Evolutionary conservation across 2,797 vertebrate genomes (phyloP).

Genomic region (Morelia viridis): DNA sequence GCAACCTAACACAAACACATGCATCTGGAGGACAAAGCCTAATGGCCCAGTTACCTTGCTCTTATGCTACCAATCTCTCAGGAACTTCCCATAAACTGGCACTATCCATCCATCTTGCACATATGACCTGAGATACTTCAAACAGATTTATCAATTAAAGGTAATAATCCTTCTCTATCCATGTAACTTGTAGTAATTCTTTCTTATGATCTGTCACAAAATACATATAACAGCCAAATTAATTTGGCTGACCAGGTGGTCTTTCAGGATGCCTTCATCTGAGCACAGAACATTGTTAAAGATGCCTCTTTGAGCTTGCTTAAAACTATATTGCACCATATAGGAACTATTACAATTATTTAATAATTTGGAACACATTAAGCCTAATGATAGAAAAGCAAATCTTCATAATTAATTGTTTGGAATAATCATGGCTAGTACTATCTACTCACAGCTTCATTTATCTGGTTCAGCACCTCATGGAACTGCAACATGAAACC

Average conservation of each 20-base stretch:
- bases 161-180: conserved; percentile 40
- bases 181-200: conserved; percentile 33
- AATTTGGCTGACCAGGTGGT: conserved; percentile 40
- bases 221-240: conserved; percentile 34
- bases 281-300: conserved; percentile 23
- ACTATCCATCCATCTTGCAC: conserved; percentile 27
- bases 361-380: conserved; percentile 42
- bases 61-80: background rate
- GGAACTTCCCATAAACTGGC: conserved; percentile 43
- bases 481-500: background rate
- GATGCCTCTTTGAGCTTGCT: conserved; percentile 52
- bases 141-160: conserved; percentile 28
- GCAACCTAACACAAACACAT: conserved; percentile 18
- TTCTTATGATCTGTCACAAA: conserved; percentile 40
- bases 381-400: conserved; percentile 39
- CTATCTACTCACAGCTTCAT: conserved; percentile 54
- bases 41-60: conserved; percentile 36
- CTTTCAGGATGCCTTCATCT: conserved; percentile 33
- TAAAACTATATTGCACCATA: conserved; percentile 44
- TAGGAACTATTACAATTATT: conserved; percentile 51
- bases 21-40: conserved; percentile 19
- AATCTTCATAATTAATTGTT: conserved; percentile 47
- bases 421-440: conserved; percentile 48
- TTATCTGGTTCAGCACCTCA: conserved; percentile 15
- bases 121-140: conserved; percentile 13